Evolutionary conservation across 2,113 vertebrate genomes (phyloP).

Genomic region (Protobothrops flavoviridis): DNA sequence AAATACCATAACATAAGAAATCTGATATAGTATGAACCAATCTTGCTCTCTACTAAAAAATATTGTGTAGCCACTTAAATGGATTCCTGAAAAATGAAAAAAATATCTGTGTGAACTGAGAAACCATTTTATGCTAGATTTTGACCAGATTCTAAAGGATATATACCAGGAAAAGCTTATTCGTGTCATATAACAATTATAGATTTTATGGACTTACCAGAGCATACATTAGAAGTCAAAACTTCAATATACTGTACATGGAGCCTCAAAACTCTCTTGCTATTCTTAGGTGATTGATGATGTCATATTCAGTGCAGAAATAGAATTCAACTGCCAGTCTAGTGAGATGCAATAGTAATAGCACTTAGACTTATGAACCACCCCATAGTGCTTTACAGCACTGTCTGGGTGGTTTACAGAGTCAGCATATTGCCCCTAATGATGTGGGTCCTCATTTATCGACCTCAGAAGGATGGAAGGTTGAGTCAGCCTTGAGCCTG

Average conservation of each 20-base stretch:
- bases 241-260: background rate
- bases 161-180: background rate
- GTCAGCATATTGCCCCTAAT: too few relatives aligned
- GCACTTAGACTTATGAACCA: background rate
- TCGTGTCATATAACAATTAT: background rate
- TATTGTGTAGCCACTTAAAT: background rate
- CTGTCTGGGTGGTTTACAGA: too few relatives aligned
- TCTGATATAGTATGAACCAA: background rate
- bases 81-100: background rate
- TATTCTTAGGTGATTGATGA: background rate
- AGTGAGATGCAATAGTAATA: background rate
- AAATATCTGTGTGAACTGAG: background rate
- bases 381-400: background rate
- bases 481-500: background rate
- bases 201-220: background rate
- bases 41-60: background rate
- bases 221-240: background rate
- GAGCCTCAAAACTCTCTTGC: background rate
- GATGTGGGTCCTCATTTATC: background rate
- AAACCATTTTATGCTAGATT: background rate
- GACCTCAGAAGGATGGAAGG: background rate
- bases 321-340: background rate
- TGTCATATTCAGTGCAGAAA: background rate
- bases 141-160: background rate
- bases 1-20: background rate